phyloP scores from a whole-genome alignment of 30 jellyfish, hydroid and myxozoan species.

The Pelagia noctiluca region DNA sequence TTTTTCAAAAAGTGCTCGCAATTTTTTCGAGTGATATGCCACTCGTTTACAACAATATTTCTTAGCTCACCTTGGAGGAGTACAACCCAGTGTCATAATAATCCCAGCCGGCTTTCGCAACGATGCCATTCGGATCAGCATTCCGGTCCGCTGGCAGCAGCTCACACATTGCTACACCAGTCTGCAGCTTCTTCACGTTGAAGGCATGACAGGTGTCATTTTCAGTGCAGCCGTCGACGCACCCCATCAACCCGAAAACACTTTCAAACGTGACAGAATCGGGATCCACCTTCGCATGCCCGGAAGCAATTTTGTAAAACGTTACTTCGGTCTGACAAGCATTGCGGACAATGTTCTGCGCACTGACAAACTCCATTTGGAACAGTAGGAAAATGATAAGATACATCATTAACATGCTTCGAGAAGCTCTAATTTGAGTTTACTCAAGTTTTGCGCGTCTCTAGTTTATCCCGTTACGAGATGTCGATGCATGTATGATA shows the following conservation, averaged over 20 bases:
- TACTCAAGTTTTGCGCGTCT: no score
- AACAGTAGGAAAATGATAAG: no score
- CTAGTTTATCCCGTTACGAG: no score
- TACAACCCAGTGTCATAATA: constrained; percentile 58
- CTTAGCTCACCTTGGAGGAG: constrained; percentile 34
- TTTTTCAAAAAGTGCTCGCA: no score
- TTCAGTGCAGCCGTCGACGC: constrained; percentile 37
- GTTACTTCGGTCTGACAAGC: constrained; percentile 29
- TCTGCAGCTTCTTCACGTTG: constrained; percentile 17
- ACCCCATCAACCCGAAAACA: constrained; percentile 19
- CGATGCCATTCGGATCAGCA: constrained; percentile 27
- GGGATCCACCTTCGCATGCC: constrained; percentile 28
- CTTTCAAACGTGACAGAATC: neutral
- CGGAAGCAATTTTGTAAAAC: constrained; percentile 51
- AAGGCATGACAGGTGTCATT: constrained; percentile 42
- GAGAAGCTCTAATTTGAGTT: no score
- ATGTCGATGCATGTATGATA: no score
- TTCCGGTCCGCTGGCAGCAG: constrained; percentile 36
- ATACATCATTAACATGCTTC: no score
- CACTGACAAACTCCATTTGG: no score
- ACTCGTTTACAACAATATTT: no score
- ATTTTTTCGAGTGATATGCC: no score
- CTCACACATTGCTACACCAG: constrained; percentile 26
- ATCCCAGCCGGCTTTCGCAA: constrained; percentile 51
- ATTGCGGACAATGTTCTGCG: constrained; percentile 46